phyloP scores from a whole-genome alignment of 2,113 vertebrate species.

The Sakesphorus luctuosus region DNA sequence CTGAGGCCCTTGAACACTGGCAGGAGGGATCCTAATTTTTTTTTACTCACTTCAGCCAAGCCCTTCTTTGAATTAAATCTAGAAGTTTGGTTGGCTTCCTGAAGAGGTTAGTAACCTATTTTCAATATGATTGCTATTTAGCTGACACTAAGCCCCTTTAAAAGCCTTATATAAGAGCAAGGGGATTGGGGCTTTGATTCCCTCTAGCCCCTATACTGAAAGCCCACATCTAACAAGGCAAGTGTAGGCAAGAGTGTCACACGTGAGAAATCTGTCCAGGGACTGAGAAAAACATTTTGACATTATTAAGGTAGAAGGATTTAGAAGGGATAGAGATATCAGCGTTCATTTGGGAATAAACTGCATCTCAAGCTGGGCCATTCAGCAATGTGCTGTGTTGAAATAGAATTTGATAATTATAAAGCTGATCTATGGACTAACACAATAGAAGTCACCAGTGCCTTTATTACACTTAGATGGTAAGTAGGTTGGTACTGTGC shows the following conservation, averaged over 20 bases:
- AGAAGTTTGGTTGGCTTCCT: not conserved
- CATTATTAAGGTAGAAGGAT: not conserved
- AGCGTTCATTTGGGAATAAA: not conserved
- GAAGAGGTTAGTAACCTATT: not conserved
- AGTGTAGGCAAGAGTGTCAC: not conserved
- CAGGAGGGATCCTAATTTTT: not conserved
- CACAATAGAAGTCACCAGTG: not conserved
- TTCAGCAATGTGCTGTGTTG: not conserved
- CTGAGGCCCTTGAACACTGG: not conserved
- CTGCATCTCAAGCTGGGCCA: not conserved
- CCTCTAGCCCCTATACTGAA: not conserved
- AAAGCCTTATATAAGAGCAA: not conserved
- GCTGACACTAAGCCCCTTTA: not conserved
- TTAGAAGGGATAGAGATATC: not conserved
- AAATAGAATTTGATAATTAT: slow-evolving; percentile 18
- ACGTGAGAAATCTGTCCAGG: not conserved
- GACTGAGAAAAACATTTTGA: not conserved
- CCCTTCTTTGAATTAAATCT: not conserved
- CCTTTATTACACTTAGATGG: not conserved
- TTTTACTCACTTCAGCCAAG: not conserved
- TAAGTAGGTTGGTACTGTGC: not conserved
- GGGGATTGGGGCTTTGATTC: not conserved
- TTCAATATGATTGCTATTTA: not conserved
- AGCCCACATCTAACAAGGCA: not conserved
- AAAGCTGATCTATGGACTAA: not conserved